A percentile compares a stretch with the other conserved stretches of the same genome.
phyloP scores from a whole-genome alignment of 2,888 invertebrate genomes.

The Eustalomyia histrio region DNA sequence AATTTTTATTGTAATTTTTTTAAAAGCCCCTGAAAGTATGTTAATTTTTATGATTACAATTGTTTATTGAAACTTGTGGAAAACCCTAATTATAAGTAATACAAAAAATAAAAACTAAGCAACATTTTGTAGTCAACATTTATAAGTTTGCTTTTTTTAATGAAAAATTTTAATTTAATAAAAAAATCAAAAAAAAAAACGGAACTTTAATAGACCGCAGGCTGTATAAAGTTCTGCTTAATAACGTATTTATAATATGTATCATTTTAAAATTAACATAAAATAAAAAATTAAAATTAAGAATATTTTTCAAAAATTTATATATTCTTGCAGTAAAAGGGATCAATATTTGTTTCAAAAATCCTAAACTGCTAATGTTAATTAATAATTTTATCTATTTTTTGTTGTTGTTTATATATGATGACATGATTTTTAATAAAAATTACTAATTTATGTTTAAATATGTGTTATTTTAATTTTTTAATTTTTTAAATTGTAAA shows the following conservation, averaged over 20 bases:
- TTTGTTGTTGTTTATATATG: neutral
- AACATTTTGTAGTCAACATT: conserved; percentile 2
- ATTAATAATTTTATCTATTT: conserved; percentile 19
- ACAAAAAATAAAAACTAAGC: conserved; percentile 7
- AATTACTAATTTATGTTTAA: neutral
- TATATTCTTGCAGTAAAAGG: conserved; percentile 39
- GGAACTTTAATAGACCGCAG: neutral
- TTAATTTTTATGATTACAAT: too few relatives aligned
- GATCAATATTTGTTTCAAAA: conserved; percentile 57
- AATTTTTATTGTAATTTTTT: too few relatives aligned
- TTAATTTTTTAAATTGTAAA: neutral
- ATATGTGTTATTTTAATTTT: neutral
- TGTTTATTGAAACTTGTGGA: too few relatives aligned
- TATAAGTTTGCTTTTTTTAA: neutral
- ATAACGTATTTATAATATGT: neutral
- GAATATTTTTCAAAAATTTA: neutral
- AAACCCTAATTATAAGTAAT: conserved; percentile 23
- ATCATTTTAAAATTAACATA: conserved; percentile 7
- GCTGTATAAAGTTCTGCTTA: neutral
- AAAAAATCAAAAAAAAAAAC: neutral
- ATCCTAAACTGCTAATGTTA: conserved; percentile 51
- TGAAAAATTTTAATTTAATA: neutral
- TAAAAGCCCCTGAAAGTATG: too few relatives aligned
- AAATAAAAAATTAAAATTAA: neutral
- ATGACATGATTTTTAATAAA: conserved; percentile 18